Evolutionary conservation across 1,140 invertebrate species (phyloP).

Genomic region (Helicoverpa zea): DNA sequence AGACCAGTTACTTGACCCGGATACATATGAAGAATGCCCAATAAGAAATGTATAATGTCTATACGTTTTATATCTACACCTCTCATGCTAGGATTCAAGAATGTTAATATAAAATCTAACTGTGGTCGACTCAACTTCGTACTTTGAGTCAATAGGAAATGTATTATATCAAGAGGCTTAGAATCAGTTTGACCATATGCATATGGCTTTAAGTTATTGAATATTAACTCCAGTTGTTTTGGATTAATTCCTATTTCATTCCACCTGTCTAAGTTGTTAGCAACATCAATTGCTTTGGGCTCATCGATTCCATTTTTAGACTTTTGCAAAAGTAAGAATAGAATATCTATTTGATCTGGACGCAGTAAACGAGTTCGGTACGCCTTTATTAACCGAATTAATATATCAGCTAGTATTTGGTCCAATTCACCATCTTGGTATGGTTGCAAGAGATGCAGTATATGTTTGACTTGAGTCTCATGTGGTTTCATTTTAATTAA

Average conservation of each 20-base stretch:
- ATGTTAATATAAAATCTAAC: constrained; percentile 9
- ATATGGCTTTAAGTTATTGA: background rate
- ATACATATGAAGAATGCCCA: background rate
- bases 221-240: background rate
- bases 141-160: constrained; percentile 9
- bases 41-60: background rate
- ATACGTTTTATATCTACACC: background rate
- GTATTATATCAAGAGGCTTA: constrained; percentile 8
- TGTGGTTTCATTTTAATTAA: background rate
- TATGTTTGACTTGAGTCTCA: background rate
- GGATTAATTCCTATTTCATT: constrained; percentile 5
- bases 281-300: background rate
- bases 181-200: background rate
- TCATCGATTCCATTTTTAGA: background rate
- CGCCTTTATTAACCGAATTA: background rate
- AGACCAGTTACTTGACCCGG: background rate
- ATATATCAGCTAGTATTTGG: background rate
- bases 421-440: background rate
- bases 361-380: background rate
- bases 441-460: constrained; percentile 7
- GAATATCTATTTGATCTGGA: constrained; percentile 2
- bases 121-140: background rate
- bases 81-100: background rate
- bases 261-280: background rate
- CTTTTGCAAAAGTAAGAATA: background rate